A percentile compares a stretch with the other conserved stretches of the same genome.
Evolutionary conservation across 2,113 vertebrate species (phyloP).

Genomic region (Salminus brasiliensis): DNA sequence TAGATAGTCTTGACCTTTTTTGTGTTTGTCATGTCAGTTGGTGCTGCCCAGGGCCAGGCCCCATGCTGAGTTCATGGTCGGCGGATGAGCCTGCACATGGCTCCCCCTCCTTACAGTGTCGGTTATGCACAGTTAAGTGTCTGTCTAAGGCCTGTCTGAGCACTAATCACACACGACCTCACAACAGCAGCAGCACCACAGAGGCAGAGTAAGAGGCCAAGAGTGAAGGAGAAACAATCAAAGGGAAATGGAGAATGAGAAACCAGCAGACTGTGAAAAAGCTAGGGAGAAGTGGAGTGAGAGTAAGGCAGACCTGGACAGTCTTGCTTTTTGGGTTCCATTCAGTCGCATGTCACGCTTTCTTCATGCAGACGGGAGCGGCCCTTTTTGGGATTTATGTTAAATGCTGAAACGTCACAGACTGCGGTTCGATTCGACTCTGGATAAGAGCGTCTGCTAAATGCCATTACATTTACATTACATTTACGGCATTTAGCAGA

Average conservation of each 20-base stretch:
- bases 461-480: too few species aligned
- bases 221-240: slow-evolving; percentile 9
- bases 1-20: neutral
- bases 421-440: too few species aligned
- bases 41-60: neutral
- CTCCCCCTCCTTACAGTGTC: neutral
- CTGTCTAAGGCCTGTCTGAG: neutral
- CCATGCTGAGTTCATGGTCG: neutral
- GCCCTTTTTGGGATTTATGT: too few species aligned
- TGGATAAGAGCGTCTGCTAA: too few species aligned
- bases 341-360: too few species aligned
- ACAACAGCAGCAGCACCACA: neutral
- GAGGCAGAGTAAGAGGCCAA: neutral
- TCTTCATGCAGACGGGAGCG: too few species aligned
- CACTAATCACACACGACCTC: neutral
- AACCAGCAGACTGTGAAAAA: neutral
- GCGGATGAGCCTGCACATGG: neutral
- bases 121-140: neutral
- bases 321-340: too few species aligned
- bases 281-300: too few species aligned
- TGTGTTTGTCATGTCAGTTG: neutral
- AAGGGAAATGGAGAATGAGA: neutral
- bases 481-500: too few species aligned
- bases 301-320: too few species aligned
- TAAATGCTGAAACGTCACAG: too few species aligned